These are phyloP conservation scores for Embidobia sp. DNA, from an alignment of 2,888 invertebrate genomes.

Conservation along the genomic window DNA sequence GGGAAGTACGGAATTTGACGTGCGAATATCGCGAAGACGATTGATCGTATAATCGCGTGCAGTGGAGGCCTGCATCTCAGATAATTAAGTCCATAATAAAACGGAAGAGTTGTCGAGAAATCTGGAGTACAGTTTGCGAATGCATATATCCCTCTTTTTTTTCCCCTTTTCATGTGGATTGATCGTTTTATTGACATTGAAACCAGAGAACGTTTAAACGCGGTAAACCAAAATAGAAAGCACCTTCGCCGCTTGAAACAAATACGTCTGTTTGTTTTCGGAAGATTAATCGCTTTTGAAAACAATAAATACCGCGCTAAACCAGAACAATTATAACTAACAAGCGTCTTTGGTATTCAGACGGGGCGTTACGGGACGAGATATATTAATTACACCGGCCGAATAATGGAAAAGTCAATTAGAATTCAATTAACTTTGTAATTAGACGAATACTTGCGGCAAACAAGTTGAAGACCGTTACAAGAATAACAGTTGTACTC, in stretches of 20 bases:
- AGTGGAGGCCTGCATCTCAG: slow-evolving; percentile 64
- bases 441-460: neutral
- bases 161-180: neutral
- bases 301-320: slow-evolving; percentile 1
- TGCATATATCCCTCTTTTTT: no score
- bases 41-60: slow-evolving; percentile 75
- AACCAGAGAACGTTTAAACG: no score
- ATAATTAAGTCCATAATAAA: slow-evolving; percentile 64
- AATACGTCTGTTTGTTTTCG: neutral
- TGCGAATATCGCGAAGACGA: slow-evolving; percentile 68
- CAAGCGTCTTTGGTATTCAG: neutral
- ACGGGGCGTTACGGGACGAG: neutral
- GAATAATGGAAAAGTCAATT: slow-evolving; percentile 11
- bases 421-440: neutral
- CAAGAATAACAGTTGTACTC: neutral
- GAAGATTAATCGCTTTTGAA: neutral
- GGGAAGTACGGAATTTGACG: slow-evolving; percentile 65
- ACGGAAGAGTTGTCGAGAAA: slow-evolving; percentile 69
- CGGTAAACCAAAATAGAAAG: no score
- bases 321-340: neutral
- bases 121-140: no score
- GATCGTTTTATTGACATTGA: slow-evolving; percentile 26
- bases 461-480: neutral
- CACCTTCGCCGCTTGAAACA: neutral
- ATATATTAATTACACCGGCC: slow-evolving; percentile 2